Percentiles rank a stretch among this genome's conserved stretches.
Conservation (phyloP, 2,797 vertebrate species). For the Aphelocoma californica region DNA sequence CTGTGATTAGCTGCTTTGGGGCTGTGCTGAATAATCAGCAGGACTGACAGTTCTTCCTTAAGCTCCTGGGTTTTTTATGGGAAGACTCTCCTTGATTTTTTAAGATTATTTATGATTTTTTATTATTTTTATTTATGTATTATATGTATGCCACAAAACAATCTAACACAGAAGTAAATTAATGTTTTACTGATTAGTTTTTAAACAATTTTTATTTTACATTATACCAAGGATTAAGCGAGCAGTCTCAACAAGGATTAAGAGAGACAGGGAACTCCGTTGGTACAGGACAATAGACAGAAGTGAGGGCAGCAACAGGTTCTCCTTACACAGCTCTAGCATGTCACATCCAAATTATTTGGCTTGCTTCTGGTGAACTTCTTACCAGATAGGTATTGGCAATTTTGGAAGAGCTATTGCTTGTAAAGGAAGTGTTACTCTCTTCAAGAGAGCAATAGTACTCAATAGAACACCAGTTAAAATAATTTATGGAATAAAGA, state of each 20-base stretch:
- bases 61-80: neutral
- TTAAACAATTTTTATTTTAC: neutral
- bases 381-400: neutral
- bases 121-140: neutral
- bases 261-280: neutral
- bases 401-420: neutral
- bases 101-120: neutral
- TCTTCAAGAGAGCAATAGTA: neutral
- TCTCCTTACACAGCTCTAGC: neutral
- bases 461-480: neutral
- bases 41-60: neutral
- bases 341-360: neutral
- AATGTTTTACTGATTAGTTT: neutral
- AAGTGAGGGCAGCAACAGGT: neutral
- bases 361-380: neutral
- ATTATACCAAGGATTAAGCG: neutral
- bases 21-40: constrained; percentile 1
- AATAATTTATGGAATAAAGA: neutral
- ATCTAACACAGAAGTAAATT: neutral
- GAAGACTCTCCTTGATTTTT: neutral
- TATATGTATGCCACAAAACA: neutral
- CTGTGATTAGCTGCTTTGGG: constrained; percentile 33
- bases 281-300: neutral
- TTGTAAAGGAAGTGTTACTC: neutral
- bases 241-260: neutral